Base-by-base conservation (phyloP, 2,113 vertebrate genomes). In the Carollia perspicillata region DNA sequence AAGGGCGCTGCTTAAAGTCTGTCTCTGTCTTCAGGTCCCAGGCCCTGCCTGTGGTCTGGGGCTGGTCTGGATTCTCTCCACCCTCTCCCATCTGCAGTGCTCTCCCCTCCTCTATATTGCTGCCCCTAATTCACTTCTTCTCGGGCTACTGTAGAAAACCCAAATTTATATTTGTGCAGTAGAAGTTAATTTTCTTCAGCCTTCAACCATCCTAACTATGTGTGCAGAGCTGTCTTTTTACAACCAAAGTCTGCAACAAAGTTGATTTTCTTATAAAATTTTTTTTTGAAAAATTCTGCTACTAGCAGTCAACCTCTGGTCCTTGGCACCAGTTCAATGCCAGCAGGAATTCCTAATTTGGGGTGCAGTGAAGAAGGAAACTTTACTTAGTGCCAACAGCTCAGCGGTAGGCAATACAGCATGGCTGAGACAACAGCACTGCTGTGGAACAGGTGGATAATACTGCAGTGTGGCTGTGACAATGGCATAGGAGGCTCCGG, bases 171-270 rank as follows among this genome's bases (percentile, higher is more conserved):
- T 93, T 69, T 69, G 68, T 2, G 22, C 33, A 84, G 40, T 92
- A 30, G 79, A 74, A 79, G 35, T 77, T 51, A 28, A 69, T 37
- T 77, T 86, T 88, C 89, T 65, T 86, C 22, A 47, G 74, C 44
- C 44, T 65, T 65, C 66, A 68, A 49, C 37, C 40, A 8, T 71
- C 3, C 30, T 71, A 9, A 60, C 26, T 2, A 22, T 37, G 23
- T 78, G 26, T 18, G 11, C 14, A 85, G 16, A 8, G 1, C 18
- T 86, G 14, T 88, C 33, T 11, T 72, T 83, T 72, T 22, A 75
- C 14, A 88, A 22, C 1, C 1, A 23, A 96, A 89, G 10, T 47
- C 26, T 40, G 65, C 0, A 3, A 26, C 13, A 28, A 72, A 22
- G 53, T 37, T 58, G 13, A 80, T 55, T 49, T 71, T 13, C 33